Conservation (phyloP, 2,113 vertebrate genomes). For the Perca fluviatilis region DNA sequence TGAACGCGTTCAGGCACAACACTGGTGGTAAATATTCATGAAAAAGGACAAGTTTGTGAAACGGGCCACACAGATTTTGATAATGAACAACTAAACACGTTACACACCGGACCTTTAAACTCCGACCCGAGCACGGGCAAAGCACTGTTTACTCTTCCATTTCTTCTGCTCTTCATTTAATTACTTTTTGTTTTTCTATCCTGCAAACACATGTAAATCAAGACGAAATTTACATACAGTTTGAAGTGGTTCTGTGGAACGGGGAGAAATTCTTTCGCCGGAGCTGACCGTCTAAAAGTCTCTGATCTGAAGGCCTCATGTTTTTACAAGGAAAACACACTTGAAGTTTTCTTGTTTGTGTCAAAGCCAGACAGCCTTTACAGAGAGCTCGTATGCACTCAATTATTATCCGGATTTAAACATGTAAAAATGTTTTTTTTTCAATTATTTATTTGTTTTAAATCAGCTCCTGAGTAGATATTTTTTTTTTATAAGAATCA, state of each 20-base stretch:
- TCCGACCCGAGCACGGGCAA: neutral
- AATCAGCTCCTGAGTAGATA: constrained; percentile 33
- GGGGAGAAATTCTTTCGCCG: constrained; percentile 38
- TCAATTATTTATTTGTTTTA: neutral
- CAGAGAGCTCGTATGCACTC: constrained; percentile 26
- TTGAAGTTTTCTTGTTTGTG: constrained; percentile 40
- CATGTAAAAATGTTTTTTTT: constrained; percentile 10
- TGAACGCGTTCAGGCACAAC: too few species aligned
- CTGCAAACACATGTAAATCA: constrained; percentile 57
- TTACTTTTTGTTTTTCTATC: constrained; percentile 17
- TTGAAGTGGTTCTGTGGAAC: constrained; percentile 29
- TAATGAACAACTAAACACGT: too few species aligned
- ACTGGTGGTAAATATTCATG: too few species aligned
- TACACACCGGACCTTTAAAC: neutral
- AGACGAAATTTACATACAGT: constrained; percentile 47
- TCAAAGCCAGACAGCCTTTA: constrained; percentile 49
- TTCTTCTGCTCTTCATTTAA: constrained; percentile 17
- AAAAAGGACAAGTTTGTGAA: too few species aligned
- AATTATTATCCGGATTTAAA: constrained; percentile 37
- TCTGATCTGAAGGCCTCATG: constrained; percentile 14
- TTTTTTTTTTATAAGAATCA: constrained; percentile 8
- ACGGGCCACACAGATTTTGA: too few species aligned
- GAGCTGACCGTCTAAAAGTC: constrained; percentile 20
- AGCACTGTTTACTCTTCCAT: neutral
- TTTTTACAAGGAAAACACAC: constrained; percentile 57